Percentiles rank a stretch among this genome's conserved stretches.
Conservation (phyloP, 2,797 vertebrate species). For the Sebastes reedi region DNA sequence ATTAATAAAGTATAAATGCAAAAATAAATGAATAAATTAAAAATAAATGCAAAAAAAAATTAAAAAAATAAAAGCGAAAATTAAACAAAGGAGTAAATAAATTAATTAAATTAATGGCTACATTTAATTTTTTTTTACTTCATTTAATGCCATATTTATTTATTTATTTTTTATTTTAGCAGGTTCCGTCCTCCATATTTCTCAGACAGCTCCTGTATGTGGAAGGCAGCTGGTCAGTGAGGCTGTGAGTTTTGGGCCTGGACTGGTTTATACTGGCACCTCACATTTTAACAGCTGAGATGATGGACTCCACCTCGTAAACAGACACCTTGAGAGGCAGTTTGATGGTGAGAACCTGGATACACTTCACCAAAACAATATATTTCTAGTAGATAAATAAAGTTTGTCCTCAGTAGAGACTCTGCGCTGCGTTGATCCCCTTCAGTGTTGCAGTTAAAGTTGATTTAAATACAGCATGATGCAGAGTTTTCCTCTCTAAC, state of each 20-base stretch:
- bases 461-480: not conserved
- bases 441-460: not conserved
- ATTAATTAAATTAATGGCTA: no score
- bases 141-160: no score
- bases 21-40: no score
- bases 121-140: no score
- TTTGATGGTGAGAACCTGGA: not conserved
- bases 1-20: no score
- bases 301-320: not conserved
- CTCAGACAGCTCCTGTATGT: not conserved
- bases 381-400: not conserved
- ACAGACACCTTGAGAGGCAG: not conserved
- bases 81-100: accelerated
- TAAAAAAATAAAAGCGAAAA: no score
- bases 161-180: no score
- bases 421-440: not conserved
- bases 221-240: not conserved
- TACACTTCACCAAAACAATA: not conserved
- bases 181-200: accelerated
- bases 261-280: not conserved
- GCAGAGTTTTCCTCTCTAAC: not conserved
- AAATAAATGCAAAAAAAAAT: no score
- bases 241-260: not conserved
- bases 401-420: not conserved
- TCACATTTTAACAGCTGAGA: not conserved